Percentiles rank a stretch among this genome's conserved stretches.
phyloP scores from a whole-genome alignment of 92 coral and sea anemone species.

The Bergia puertoricense region DNA sequence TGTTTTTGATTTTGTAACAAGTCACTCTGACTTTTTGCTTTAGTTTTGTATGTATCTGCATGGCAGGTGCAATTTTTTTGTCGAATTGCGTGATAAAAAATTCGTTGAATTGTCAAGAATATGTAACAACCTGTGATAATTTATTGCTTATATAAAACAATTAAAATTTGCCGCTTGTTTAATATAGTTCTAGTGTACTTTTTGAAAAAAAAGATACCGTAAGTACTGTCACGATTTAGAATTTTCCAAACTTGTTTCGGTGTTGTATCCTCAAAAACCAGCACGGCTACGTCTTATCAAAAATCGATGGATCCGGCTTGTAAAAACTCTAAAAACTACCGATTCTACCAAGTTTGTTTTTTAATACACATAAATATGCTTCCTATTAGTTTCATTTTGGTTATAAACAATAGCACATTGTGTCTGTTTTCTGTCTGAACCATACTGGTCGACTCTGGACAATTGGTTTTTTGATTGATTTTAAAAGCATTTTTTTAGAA shows the following conservation, averaged over 20 bases:
- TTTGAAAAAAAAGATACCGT: background rate
- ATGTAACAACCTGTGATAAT: background rate
- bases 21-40: background rate
- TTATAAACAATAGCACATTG: too few relatives aligned
- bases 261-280: too few relatives aligned
- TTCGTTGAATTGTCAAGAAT: background rate
- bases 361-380: too few relatives aligned
- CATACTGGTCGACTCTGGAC: too few relatives aligned
- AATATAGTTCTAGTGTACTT: background rate
- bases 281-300: background rate
- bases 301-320: background rate
- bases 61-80: background rate
- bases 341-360: too few relatives aligned
- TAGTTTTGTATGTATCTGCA: background rate
- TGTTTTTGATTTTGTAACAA: background rate
- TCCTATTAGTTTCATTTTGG: too few relatives aligned
- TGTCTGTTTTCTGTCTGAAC: too few relatives aligned
- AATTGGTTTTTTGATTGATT: too few relatives aligned
- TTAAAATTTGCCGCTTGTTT: background rate
- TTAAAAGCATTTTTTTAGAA: too few relatives aligned
- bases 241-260: background rate
- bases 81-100: background rate
- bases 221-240: background rate
- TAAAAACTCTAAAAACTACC: too few relatives aligned
- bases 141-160: background rate